Percentiles rank a stretch among this genome's conserved stretches.
phyloP scores from a whole-genome alignment of 1,140 invertebrate genomes.

The Tetraneura akinire region DNA sequence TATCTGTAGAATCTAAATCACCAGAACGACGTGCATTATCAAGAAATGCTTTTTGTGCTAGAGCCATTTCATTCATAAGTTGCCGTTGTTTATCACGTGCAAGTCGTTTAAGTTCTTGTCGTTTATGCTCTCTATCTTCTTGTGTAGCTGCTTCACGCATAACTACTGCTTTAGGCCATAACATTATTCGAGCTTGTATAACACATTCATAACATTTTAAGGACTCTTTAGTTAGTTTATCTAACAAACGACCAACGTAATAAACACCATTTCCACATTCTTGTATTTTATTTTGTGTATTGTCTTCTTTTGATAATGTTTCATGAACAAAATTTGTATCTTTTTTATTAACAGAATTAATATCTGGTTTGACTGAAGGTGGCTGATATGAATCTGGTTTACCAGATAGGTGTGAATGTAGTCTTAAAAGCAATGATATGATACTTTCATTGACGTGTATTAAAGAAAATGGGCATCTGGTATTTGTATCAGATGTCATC shows the following conservation, averaged over 20 bases:
- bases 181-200: not conserved
- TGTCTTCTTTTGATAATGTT: not conserved
- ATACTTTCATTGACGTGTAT: conserved; percentile 83
- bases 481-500: too few relatives aligned
- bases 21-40: conserved; percentile 16
- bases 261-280: conserved; percentile 7
- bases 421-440: conserved; percentile 84
- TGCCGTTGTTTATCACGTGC: conserved; percentile 4
- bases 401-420: conserved; percentile 89
- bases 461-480: not conserved
- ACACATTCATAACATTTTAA: conserved; percentile 13
- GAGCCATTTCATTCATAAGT: conserved; percentile 34
- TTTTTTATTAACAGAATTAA: not conserved
- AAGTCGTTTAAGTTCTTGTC: conserved; percentile 2
- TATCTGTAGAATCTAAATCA: not conserved
- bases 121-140: conserved; percentile 3
- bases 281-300: not conserved
- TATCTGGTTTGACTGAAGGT: not conserved
- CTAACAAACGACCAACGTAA: conserved; percentile 16
- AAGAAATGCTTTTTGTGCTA: conserved; percentile 8
- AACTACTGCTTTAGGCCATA: conserved; percentile 28
- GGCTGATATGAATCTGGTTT: conserved; percentile 75
- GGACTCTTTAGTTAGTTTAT: not conserved
- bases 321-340: too few relatives aligned
- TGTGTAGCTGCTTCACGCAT: conserved; percentile 17